A percentile compares a stretch with the other conserved stretches of the same genome.
Evolutionary conservation across 1,140 invertebrate genomes (phyloP).

Genomic region (Drosophila leontia): DNA sequence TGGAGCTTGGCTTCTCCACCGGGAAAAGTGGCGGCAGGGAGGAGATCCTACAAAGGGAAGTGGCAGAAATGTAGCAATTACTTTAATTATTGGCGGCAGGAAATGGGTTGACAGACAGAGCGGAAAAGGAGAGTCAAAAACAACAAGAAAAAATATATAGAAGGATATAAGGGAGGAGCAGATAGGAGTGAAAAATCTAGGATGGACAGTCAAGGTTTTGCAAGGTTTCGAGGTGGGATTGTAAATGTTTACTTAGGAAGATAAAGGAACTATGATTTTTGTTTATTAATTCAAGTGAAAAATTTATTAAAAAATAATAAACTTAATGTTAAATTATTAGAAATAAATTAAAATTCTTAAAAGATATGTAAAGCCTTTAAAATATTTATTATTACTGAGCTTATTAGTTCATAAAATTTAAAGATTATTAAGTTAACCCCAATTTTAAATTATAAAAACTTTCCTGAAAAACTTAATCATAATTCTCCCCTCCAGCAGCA

Average conservation of each 20-base stretch:
- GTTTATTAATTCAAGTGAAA: neutral
- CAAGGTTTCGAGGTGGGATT: conserved; percentile 19
- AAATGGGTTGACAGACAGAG: conserved; percentile 77
- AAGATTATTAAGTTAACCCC: neutral
- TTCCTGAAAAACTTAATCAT: neutral
- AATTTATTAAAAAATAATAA: neutral
- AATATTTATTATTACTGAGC: too few species aligned
- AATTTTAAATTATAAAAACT: neutral
- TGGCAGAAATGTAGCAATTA: conserved; percentile 82
- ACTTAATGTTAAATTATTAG: neutral
- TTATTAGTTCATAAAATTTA: neutral
- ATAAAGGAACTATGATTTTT: neutral
- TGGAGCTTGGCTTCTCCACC: conserved; percentile 8
- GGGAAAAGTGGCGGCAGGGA: neutral
- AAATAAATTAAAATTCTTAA: neutral
- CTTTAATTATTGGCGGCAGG: conserved; percentile 83
- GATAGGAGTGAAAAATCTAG: conserved; percentile 17
- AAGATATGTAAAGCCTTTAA: neutral
- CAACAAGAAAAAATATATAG: conserved; percentile 1
- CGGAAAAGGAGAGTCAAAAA: conserved; percentile 39
- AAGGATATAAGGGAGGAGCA: conserved; percentile 11
- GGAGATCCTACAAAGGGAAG: conserved; percentile 62
- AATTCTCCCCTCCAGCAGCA: neutral
- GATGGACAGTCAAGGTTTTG: conserved; percentile 27
- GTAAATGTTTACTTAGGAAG: neutral